Conservation (phyloP, 2,113 vertebrate genomes). For the Trematomus loennbergii region DNA sequence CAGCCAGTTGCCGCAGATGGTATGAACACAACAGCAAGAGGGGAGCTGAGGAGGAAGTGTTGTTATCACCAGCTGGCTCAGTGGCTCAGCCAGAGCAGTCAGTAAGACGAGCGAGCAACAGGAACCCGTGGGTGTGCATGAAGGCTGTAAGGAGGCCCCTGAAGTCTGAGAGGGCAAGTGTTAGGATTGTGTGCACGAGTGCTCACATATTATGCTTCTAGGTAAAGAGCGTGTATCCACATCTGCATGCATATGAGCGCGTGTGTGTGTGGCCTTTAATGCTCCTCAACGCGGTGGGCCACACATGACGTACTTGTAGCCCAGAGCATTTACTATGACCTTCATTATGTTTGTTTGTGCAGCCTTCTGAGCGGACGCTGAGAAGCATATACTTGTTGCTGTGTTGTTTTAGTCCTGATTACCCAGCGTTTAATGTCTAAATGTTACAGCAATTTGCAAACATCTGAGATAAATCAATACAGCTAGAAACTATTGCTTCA, state of each 20-base stretch:
- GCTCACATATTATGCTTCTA: conserved; percentile 21
- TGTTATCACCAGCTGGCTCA: conserved; percentile 78
- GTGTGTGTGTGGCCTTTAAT: conserved; percentile 52
- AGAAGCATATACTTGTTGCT: conserved; percentile 44
- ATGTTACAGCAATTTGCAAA: conserved; percentile 47
- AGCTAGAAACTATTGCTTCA: conserved; percentile 11
- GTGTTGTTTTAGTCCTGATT: conserved; percentile 59
- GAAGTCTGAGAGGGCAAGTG: conserved; percentile 57
- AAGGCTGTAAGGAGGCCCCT: conserved; percentile 49
- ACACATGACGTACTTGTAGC: conserved; percentile 55
- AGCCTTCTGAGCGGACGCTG: conserved; percentile 57
- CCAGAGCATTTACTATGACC: conserved; percentile 56
- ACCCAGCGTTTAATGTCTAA: conserved; percentile 43
- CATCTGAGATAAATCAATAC: conserved; percentile 33
- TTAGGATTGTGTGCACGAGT: conserved; percentile 18
- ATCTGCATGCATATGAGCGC: conserved; percentile 34
- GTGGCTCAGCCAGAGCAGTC: conserved; percentile 60
- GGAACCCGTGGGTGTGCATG: conserved; percentile 75
- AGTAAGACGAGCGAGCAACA: conserved; percentile 65
- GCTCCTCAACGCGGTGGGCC: conserved; percentile 34
- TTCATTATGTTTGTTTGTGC: conserved; percentile 64
- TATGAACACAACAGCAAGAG: conserved; percentile 64
- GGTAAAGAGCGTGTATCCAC: conserved; percentile 36
- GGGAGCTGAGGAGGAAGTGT: conserved; percentile 76
- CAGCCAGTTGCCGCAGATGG: conserved; percentile 76